phyloP scores from a whole-genome alignment of 2,113 vertebrate genomes.

The Percina caprodes region DNA sequence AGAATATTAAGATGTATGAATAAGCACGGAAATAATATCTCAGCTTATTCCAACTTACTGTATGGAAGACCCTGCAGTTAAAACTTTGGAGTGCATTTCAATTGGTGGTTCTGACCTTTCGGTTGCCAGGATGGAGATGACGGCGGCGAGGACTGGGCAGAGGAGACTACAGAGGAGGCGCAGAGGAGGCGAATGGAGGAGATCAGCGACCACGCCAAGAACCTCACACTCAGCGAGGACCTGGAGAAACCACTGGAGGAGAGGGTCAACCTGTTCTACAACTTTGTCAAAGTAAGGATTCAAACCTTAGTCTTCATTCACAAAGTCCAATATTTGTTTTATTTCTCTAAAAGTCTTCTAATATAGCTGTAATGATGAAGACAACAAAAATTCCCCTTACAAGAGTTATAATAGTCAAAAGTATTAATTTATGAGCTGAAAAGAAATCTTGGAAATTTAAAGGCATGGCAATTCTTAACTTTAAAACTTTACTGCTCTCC shows the following conservation, averaged over 20 bases:
- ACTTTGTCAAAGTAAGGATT: constrained; percentile 92
- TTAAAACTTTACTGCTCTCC: neutral
- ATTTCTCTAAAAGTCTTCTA: no score
- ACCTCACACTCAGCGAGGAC: constrained; percentile 95
- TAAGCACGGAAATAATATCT: no score
- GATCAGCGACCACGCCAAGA: constrained; percentile 97
- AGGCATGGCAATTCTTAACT: no score
- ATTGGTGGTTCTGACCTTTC: neutral
- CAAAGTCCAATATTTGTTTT: neutral
- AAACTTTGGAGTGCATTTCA: rapidly evolving
- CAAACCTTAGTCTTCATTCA: neutral
- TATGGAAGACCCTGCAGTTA: neutral
- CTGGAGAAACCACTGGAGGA: constrained; percentile 94
- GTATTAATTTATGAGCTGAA: no score
- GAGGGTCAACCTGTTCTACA: constrained; percentile 95
- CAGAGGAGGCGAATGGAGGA: constrained; percentile 97
- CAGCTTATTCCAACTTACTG: no score
- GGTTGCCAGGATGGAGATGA: constrained; percentile 87
- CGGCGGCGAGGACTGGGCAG: constrained; percentile 97
- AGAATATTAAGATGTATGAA: no score
- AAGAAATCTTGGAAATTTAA: no score
- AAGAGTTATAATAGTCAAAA: no score
- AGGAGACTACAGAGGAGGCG: constrained; percentile 97
- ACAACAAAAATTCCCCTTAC: no score
- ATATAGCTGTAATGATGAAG: no score